A percentile compares a stretch with the other conserved stretches of the same genome.
These are phyloP conservation scores for Brachylomia viminalis DNA, from an alignment of 2,888 invertebrate species.

Conservation along the genomic window DNA sequence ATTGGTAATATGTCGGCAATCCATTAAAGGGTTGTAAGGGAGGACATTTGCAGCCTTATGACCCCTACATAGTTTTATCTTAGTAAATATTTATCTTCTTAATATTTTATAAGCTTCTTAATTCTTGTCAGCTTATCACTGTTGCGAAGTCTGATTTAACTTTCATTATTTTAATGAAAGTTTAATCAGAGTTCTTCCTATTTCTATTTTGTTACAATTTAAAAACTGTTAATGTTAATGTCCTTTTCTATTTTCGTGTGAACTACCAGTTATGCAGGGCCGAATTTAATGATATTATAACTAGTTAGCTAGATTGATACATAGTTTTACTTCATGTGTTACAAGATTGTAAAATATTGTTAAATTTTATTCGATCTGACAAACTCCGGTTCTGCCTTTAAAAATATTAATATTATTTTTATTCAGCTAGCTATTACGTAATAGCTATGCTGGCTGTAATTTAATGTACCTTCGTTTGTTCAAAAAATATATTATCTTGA, in stretches of 20 bases:
- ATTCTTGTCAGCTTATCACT: background rate
- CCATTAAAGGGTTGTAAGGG: too few relatives aligned
- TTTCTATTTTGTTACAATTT: background rate
- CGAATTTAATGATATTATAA: constrained; percentile 9
- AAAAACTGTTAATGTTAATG: constrained; percentile 4
- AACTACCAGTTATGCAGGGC: constrained; percentile 24
- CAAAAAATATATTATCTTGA: background rate
- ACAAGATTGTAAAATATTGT: background rate
- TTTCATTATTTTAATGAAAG: too few relatives aligned
- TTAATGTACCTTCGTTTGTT: background rate
- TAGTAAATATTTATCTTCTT: background rate
- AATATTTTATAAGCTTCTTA: background rate
- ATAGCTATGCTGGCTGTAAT: background rate
- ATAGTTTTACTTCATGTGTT: background rate
- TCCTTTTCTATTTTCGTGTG: constrained; percentile 7
- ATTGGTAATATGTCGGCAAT: too few relatives aligned
- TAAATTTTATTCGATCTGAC: background rate
- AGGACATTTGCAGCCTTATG: too few relatives aligned
- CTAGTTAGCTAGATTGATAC: background rate
- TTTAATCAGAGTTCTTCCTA: background rate
- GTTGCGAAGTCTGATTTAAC: background rate
- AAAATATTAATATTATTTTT: background rate
- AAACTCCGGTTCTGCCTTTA: background rate
- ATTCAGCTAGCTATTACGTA: background rate
- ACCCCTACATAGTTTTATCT: background rate